Conservation (phyloP, 2,113 vertebrate genomes). For the Antechinus stuartii region DNA sequence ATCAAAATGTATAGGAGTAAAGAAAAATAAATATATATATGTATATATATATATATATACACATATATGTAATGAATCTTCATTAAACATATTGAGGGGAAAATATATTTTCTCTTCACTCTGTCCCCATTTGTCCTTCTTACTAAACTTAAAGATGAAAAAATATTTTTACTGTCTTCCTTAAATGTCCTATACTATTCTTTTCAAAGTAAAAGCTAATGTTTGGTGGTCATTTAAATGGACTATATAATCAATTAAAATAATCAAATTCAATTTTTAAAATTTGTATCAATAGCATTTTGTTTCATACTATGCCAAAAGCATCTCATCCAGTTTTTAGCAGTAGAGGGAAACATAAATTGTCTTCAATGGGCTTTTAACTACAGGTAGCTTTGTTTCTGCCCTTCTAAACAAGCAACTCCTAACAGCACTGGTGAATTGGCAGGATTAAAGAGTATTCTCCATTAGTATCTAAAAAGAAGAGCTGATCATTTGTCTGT, state of each 20-base stretch:
- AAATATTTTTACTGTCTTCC: neutral
- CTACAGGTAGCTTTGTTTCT: neutral
- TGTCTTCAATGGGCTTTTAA: constrained; percentile 26
- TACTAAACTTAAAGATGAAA: neutral
- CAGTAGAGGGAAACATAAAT: neutral
- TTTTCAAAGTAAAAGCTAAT: constrained; percentile 13
- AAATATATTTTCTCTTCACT: neutral
- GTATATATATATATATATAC: too few relatives aligned
- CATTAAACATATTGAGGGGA: neutral
- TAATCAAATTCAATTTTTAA: neutral
- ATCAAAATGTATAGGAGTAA: neutral
- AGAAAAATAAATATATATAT: neutral
- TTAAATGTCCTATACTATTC: neutral
- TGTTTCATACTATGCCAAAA: neutral
- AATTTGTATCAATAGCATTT: constrained; percentile 3
- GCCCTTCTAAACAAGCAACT: neutral
- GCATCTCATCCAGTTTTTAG: neutral
- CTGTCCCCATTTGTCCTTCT: neutral
- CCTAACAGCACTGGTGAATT: neutral
- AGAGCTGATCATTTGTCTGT: constrained; percentile 28
- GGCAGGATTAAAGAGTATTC: constrained; percentile 36
- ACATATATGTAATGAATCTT: neutral
- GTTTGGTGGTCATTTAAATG: neutral
- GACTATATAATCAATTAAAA: neutral
- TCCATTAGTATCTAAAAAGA: constrained; percentile 1